Percentiles rank a stretch among this genome's conserved stretches.
Evolutionary conservation across 1,140 invertebrate species (phyloP).

Genomic region (Leptopilina boulardi): DNA sequence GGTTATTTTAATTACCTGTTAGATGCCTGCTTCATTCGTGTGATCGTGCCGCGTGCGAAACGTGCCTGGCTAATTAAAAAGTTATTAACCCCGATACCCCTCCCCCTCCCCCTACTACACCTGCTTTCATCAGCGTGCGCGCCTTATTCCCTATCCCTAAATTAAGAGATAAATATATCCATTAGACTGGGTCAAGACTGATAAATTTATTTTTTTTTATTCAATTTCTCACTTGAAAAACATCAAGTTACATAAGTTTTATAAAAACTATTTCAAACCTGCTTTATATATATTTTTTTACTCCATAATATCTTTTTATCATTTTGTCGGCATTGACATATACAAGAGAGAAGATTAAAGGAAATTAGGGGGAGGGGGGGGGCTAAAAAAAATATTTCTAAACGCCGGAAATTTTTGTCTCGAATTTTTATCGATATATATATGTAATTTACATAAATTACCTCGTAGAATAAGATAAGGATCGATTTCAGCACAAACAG

Average conservation of each 20-base stretch:
- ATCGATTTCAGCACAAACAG: constrained; percentile 44
- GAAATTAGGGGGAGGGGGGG: background rate
- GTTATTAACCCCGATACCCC: constrained; percentile 12
- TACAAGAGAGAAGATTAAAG: background rate
- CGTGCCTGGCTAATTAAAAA: constrained; percentile 32
- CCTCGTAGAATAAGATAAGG: constrained; percentile 52
- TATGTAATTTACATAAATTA: constrained; percentile 59
- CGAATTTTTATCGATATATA: constrained; percentile 33
- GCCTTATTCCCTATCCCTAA: background rate
- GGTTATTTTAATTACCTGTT: constrained; percentile 44
- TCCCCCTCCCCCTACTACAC: background rate
- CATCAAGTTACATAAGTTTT: too few relatives aligned
- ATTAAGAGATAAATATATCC: background rate
- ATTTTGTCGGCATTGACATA: background rate
- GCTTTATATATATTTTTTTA: background rate
- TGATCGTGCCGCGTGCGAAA: constrained; percentile 35
- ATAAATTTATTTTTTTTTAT: background rate
- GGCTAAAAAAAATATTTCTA: background rate
- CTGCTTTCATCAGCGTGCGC: background rate
- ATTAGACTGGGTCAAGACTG: background rate
- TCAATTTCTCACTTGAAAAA: background rate
- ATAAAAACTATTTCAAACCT: too few relatives aligned
- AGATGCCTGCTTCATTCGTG: constrained; percentile 25
- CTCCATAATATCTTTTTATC: background rate
- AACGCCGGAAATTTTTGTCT: background rate